Evolutionary conservation across 2,888 invertebrate genomes (phyloP).

Genomic region (Troides oblongomaculatus): DNA sequence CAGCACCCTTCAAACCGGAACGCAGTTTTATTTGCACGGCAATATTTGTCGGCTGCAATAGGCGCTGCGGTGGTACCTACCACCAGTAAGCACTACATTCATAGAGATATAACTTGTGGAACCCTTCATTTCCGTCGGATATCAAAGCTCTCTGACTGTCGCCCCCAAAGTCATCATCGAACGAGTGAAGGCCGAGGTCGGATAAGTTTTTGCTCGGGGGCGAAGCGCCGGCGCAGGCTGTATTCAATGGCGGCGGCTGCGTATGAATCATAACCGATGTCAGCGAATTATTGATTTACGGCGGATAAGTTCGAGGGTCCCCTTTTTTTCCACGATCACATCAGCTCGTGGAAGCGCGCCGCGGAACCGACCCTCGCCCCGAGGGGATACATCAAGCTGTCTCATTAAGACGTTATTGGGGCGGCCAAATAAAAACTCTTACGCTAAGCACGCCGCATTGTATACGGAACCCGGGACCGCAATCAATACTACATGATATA

Average conservation of each 20-base stretch:
- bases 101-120: no score
- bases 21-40: neutral
- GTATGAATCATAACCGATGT: slow-evolving; percentile 42
- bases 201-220: slow-evolving; percentile 5
- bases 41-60: no score
- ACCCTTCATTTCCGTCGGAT: no score
- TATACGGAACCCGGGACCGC: slow-evolving; percentile 3
- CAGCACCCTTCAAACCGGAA: no score
- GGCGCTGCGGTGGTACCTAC: no score
- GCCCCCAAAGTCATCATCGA: no score
- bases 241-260: slow-evolving; percentile 36
- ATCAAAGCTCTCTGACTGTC: no score
- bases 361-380: slow-evolving; percentile 15
- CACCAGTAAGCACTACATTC: no score
- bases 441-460: slow-evolving; percentile 17
- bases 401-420: slow-evolving; percentile 47
- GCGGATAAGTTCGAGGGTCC: slow-evolving; percentile 35
- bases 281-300: slow-evolving; percentile 43
- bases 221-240: slow-evolving; percentile 26
- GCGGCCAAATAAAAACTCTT: slow-evolving; percentile 21
- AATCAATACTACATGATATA: slow-evolving; percentile 11
- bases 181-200: neutral
- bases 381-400: slow-evolving; percentile 42
- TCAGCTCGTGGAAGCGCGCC: slow-evolving; percentile 6
- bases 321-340: slow-evolving; percentile 28